Evolutionary conservation across 2,888 invertebrate genomes (phyloP), one percentile per base, ranked within the genome.

Genomic region (Nephrotoma appendiculata): DNA sequence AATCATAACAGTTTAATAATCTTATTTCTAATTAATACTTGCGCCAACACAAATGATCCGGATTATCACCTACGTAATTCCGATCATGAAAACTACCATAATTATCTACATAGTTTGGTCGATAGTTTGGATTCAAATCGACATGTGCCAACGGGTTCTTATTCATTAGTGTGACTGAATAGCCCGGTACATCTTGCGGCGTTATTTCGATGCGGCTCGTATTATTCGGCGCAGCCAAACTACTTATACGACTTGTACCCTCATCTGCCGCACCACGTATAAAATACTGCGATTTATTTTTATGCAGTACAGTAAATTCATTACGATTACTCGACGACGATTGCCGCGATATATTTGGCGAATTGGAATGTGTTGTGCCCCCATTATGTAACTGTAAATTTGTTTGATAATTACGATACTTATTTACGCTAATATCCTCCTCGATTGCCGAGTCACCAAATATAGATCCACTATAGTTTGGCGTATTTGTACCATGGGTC

Each of bases 1-100:
- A 19, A 19, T 12, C 31, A 31, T 71, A 71, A 71, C 9, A 15
- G 19, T 52, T 52, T 52, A 52, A 52, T 52, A 52, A 52, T 52
- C 52, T 52, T 11, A 52, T 15, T n/a, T n/a, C 15, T 52, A 52
- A 15, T 52, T 52, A 90, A 88, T 91, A 90, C 88, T 91, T 92
- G 87, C 93, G 91, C 91, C 93, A 93, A 89, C 93, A 93, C 87
- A 93, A 93, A 88, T 93, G 93, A 88, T 92, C 89, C 0, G 88
- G 88, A 41, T 52, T 85, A 45, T 83, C 84, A 44, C 15, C 86
- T 12, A 57, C 83, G n/a, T 45, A 19, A 86, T 83, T 86, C 41
- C 86, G 57, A 43, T 86, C 42, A 11, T 89, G 89, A 0, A 89
- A 88, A 87, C 89, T 89, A 7, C 89, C 89, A 87, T 89, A 90